Evolutionary conservation across 37 sponge, comb jelly and placozoan genomes (phyloP).

Genomic region (Dysidea cf. avara): DNA sequence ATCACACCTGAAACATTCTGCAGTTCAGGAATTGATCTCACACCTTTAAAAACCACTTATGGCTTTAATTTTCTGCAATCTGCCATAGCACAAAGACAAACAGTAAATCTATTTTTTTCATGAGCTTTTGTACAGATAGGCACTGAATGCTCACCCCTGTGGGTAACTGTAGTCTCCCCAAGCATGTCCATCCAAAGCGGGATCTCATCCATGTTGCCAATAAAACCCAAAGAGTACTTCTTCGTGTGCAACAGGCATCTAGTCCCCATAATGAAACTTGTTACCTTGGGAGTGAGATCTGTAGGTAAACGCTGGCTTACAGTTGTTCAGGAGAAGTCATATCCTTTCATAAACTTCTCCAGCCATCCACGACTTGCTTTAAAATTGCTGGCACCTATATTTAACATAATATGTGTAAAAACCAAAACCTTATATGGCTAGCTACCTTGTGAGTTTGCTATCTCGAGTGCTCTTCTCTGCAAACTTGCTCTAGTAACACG

Average conservation of each 20-base stretch:
- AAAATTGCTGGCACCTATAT: no score
- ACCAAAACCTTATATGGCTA: no score
- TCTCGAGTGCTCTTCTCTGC: conserved; percentile 2
- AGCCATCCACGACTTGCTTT: conserved; percentile 16
- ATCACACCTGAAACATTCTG: conserved; percentile 31
- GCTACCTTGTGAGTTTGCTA: no score
- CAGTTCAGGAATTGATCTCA: conserved; percentile 20
- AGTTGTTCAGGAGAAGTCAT: conserved; percentile 43
- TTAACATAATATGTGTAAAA: no score
- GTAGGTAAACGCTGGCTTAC: conserved; percentile 47
- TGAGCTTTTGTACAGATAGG: conserved; percentile 53
- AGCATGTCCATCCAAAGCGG: conserved; percentile 73
- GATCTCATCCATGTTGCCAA: conserved; percentile 61
- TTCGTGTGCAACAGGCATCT: neutral
- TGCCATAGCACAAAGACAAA: conserved; percentile 53
- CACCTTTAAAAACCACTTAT: conserved; percentile 62
- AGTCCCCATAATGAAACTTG: conserved; percentile 6
- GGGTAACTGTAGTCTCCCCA: conserved; percentile 45
- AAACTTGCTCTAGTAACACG: conserved; percentile 10
- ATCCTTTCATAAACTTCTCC: conserved; percentile 23
- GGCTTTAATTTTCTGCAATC: conserved; percentile 56
- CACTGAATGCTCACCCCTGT: conserved; percentile 42
- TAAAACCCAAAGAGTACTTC: neutral
- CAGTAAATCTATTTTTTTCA: conserved; percentile 61
- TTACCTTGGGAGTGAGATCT: conserved; percentile 42